Evolutionary conservation across 2,797 vertebrate genomes (phyloP), one percentile per base, ranked within the genome.

Genomic region (Periparus ater): DNA sequence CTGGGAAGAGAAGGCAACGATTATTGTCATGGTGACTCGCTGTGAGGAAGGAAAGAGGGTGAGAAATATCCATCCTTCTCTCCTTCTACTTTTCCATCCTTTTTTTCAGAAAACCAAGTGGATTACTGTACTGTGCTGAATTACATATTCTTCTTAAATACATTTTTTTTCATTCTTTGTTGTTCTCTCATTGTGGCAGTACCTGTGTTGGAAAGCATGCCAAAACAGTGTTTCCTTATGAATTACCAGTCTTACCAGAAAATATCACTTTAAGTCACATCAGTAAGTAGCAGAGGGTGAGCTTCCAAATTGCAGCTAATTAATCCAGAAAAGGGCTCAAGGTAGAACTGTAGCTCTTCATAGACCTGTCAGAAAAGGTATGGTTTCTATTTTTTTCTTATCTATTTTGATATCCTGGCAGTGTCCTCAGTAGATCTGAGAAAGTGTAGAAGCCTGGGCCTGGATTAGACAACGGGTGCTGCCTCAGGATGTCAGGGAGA

Each of bases 21-120:
- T 99, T 77, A 99, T 99, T 67, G 99, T 99, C 92, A 99, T 99
- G 99, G 99, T 99, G 94, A 99, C 99, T 38, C 98, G 98, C 38
- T 99, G 99, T 92, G 99, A 99, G 91, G 99, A 99, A 97, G 98
- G 99, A 88, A 99, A 98, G 95, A 98, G 98, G 98, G 99, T 99
- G 92, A 98, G 96, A 42, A 93, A 93, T 63, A 72, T 7, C 50
- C 13, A 3, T 53, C 53, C 19, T 30, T 73, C 17, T 22, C 17
- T 53, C 23, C 21, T 36, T 53, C 13, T 38, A 2, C 50, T 32
- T 58, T 40, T 60, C 29, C 27, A 45, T 70, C 34, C 27, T 20
- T 21, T 25, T 66, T 63, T 26, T 17, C 48, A 76, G 30, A 68
- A 82, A 94, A 60, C 10, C 11, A 4, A 58, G 48, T 19, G 18